A percentile compares a stretch with the other conserved stretches of the same genome.
These are phyloP conservation scores for Dasyornis broadbenti DNA, from an alignment of 2,113 vertebrate species.

Conservation along the genomic window DNA sequence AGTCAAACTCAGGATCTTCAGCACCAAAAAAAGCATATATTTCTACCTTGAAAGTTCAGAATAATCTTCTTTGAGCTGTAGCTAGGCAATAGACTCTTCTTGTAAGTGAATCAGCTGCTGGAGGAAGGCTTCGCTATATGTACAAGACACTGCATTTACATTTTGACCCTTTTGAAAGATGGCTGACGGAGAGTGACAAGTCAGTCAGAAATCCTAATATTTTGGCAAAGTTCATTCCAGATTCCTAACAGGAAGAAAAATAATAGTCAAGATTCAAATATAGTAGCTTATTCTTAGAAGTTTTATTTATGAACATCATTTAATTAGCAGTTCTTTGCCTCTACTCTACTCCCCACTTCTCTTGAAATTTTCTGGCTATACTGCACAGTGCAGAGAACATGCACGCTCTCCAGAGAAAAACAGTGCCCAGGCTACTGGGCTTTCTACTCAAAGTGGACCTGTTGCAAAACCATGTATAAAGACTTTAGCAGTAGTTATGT, in stretches of 20 bases:
- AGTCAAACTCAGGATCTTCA: not conserved
- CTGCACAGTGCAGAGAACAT: not conserved
- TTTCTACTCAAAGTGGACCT: not conserved
- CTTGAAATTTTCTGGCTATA: not conserved
- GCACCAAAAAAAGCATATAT: not conserved
- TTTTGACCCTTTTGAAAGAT: conserved; percentile 18
- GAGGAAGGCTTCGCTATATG: not conserved
- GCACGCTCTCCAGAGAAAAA: not conserved
- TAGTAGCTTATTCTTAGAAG: not conserved
- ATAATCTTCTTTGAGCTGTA: not conserved
- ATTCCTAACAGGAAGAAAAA: not conserved
- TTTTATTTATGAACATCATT: conserved; percentile 12
- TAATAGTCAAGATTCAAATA: not conserved
- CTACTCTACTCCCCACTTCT: not conserved
- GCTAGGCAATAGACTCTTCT: not conserved
- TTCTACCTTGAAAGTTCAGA: not conserved
- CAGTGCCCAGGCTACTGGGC: not conserved
- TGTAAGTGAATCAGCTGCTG: not conserved
- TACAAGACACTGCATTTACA: not conserved
- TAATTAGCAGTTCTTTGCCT: not conserved
- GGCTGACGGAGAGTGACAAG: not conserved
- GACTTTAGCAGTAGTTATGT: too few relatives aligned
- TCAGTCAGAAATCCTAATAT: conserved; percentile 10
- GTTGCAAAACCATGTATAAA: too few relatives aligned
- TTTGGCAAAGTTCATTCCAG: conserved; percentile 2